phyloP scores from a whole-genome alignment of 1,140 invertebrate species.

The Drosophila asahinai region DNA sequence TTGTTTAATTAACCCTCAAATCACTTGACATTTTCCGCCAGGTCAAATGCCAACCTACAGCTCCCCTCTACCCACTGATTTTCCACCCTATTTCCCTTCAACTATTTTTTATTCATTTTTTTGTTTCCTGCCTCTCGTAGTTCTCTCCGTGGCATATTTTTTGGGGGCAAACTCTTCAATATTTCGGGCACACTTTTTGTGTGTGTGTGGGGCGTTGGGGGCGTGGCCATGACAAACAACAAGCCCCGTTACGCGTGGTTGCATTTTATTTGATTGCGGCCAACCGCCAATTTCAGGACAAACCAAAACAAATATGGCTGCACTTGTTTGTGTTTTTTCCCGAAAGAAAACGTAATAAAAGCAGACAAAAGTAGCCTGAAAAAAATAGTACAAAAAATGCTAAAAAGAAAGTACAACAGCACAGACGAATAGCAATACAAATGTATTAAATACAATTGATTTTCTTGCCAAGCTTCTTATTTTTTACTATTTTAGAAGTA shows the following conservation, averaged over 20 bases:
- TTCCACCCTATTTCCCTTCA: conserved; percentile 10
- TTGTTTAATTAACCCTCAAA: neutral
- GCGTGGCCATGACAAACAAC: conserved; percentile 40
- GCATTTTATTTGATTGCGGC: conserved; percentile 52
- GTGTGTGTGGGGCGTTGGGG: neutral
- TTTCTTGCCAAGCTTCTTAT: too few relatives aligned
- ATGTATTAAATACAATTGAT: too few relatives aligned
- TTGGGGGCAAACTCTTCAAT: conserved; percentile 8
- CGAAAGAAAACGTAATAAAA: neutral
- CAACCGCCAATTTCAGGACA: conserved; percentile 40
- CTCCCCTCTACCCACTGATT: neutral
- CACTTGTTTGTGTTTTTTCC: conserved; percentile 7
- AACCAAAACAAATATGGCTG: conserved; percentile 17
- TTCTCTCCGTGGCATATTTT: neutral
- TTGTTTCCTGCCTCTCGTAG: neutral
- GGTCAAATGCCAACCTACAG: neutral
- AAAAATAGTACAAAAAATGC: neutral
- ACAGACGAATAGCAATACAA: too few relatives aligned
- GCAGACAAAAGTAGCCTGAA: too few relatives aligned
- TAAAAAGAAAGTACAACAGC: neutral
- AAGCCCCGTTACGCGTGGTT: conserved; percentile 25
- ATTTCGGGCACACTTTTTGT: conserved; percentile 13
- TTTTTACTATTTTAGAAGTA: too few relatives aligned
- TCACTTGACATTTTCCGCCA: neutral
- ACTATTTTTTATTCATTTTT: conserved; percentile 8